Evolutionary conservation across 2,113 vertebrate species (phyloP), one percentile per base, ranked within the genome.

Genomic region (Trematocara variabile): DNA sequence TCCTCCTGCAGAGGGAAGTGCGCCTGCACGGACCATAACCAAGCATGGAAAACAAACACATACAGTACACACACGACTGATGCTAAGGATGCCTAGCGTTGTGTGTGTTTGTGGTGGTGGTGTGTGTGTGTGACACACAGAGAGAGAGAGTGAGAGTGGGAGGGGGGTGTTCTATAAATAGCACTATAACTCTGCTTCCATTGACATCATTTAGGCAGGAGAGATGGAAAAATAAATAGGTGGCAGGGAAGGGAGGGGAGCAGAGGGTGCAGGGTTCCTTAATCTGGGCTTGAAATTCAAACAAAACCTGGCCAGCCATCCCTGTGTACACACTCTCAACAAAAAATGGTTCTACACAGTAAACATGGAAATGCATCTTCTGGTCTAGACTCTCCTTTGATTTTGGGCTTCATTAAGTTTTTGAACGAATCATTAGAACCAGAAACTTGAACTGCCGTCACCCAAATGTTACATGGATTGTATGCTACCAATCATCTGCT

Each of bases 171-270:
- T 91, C 96, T 97, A 97, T 95, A 96, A 97, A 97, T 97, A 96
- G 95, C 94, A 92, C 93, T 93, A 90, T 95, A 94, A 94, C 95
- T 95, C 94, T 89, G 94, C 96, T 96, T 95, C 96, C 96, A 96
- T 96, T 97, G 96, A 96, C 96, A 97, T 97, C 96, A 97, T 96
- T 96, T 96, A 96, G 94, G 93, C 93, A 95, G 94, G 95, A 95
- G 95, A 96, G 93, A 96, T 94, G 96, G 96, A 96, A 97, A 97
- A 97, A 96, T 96, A 97, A 96, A 96, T 95, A 96, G 95, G 92
- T 88, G 91, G 89, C 92, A 77, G 86, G 85, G 86, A 85, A 73
- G 73, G 85, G 91, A 88, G 91, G 86, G 89, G 48, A 88, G 91
- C 18, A 84, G 84, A 60, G 80, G 88, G 83, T 14, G 52, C 91